Evolutionary conservation across 2,888 invertebrate species (phyloP), one percentile per base, ranked within the genome.

Genomic region (Catonia carolina): DNA sequence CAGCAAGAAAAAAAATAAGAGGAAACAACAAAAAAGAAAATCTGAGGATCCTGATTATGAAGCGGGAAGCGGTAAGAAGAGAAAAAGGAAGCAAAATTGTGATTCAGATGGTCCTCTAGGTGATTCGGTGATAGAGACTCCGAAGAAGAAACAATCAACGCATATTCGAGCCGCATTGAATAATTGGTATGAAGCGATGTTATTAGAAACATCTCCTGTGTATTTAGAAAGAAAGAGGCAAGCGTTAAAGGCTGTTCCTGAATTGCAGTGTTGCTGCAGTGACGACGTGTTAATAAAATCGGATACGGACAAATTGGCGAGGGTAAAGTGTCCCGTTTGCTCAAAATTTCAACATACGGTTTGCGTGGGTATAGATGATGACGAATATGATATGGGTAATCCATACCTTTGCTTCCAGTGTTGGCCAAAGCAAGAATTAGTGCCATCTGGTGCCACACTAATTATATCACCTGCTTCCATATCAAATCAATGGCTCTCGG

Each of bases 381-480:
- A 69, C 42, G 67, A 71, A 1, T 64, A 71, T 12, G 14, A 18
- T 14, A 27, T 31, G 15, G 37, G 31, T 6, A 6, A 10, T 18
- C 45, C 45, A 14, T 84, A 84, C 64, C 68, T 74, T 31, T 87
- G 87, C 67, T 84, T 86, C 0, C 78, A 78, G 61, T 87, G 87
- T 70, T 84, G 83, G 80, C 69, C 71, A 45, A 58, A 69, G 33
- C 60, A 67, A 63, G 69, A 74, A 1, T 74, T 76, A 2, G 64
- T 82, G 1, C 70, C 75, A 48, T 79, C 82, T 1, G 73, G 75
- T 17, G 81, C 83, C 0, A 89, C 89, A 0, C 72, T 89, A 47
- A 86, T 89, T 62, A 80, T 89, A 2, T 78, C 85, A 1, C 89
- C 89, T 1, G 67, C 69, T 2, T 73, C 83, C 3, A 82, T 89